Evolutionary conservation across 1,140 invertebrate species (phyloP), one percentile per base, ranked within the genome.

Genomic region (Venturia canescens): DNA sequence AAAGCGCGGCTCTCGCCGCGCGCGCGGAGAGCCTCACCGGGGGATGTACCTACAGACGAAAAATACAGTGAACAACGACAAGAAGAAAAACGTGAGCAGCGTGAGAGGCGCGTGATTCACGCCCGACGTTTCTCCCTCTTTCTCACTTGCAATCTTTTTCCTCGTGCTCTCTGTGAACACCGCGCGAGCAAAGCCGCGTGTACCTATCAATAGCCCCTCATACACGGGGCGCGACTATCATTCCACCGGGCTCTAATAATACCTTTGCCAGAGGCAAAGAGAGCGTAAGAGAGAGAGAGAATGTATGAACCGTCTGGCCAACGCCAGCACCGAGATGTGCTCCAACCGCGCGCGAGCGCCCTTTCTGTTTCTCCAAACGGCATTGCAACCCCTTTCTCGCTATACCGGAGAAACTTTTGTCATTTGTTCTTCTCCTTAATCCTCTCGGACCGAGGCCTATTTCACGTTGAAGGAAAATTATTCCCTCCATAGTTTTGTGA

Each of bases 151-250:
- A 69, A 29, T 34, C 63, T 82, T 31, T 44, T 44, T 44, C 38
- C 38, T 44, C 38, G 38, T 44, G 38, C 18, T 60, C 57, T 66
- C 3, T 77, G 27, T 79, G 38, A 11, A 11, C 72, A 78, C 75
- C 80, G 60, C 80, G 60, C 78, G 67, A 83, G 85, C 82, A 70
- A 83, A 84, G 78, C 81, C 81, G 85, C 38, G 38, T 44, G 38
- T 70, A 87, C 86, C 87, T 89, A 89, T 89, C 88, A 89, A 89
- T 89, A 89, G 88, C 87, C 85, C 80, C 86, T 89, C 87, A 84
- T 89, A 86, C 85, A 89, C 88, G 80, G 87, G 86, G 86, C 87
- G 86, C 86, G 86, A 87, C 87, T 89, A 88, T 89, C 88, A 88
- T 89, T 89, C 88, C 86, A 86, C 83, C 82, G 82, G 83, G 82